Base-by-base conservation (phyloP, 2,888 invertebrate species). In the Ennomos quercinarius region DNA sequence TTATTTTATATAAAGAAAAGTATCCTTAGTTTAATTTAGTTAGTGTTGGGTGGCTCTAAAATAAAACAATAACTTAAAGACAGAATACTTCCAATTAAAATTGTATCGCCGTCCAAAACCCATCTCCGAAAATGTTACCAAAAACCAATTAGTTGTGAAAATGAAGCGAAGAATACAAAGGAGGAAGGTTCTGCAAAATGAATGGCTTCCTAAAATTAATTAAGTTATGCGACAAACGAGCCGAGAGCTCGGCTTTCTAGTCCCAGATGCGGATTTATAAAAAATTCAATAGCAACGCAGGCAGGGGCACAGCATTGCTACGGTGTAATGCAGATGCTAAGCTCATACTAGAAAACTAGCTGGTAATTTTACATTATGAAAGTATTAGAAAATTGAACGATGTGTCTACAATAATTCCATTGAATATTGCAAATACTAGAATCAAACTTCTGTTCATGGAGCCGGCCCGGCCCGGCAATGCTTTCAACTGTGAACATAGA, bases 191-290 rank as follows among this genome's bases (percentile, higher is more conserved):
- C n/a, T 12, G 9, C 9, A 60, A 42, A 44, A 54, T 56, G 50
- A 66, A 69, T 48, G 37, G 53, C 63, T 49, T 51, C 50, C 51
- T 64, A 53, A 67, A 70, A 51, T 70, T 63, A 68, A 64, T 42
- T 51, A 63, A 72, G 50, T 70, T 71, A 70, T 55, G 62, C 61
- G 42, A 40, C 44, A 59, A 64, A 68, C 65, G 65, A 61, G 68
- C 49, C 57, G 44, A 52, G 51, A 67, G 61, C 42, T 60, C 54
- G 36, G 63, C 60, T 47, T 57, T 63, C 17, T 63, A 47, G 49
- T 46, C 46, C n/a, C 63, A 56, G 55, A 60, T 62, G 63, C 51
- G 52, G 59, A 67, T 68, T 64, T 64, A 68, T 72, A 61, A 69
- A 77, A 73, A 70, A 68, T 70, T 66, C 61, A 65, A 63, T 46